Evolutionary conservation across 2,888 invertebrate genomes (phyloP).

Genomic region (Cantharis rustica): DNA sequence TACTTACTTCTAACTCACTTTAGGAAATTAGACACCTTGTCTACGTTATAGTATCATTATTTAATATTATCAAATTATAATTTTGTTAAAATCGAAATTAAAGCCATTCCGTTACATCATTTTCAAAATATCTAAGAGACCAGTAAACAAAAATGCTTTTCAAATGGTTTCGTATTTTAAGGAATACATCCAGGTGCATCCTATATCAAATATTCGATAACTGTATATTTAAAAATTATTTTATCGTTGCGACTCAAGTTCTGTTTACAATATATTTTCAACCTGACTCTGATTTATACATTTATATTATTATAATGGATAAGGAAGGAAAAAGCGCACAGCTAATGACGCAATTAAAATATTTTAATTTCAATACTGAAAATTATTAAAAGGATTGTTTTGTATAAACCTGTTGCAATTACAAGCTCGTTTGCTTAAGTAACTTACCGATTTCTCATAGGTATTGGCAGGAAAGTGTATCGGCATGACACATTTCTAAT

Average conservation of each 20-base stretch:
- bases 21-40: conserved; percentile 4
- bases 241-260: neutral
- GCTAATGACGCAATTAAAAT: neutral
- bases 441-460: neutral
- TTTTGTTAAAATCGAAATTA: too few relatives aligned
- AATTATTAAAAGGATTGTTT: neutral
- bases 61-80: neutral
- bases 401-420: neutral
- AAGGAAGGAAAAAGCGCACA: neutral
- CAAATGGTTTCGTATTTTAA: neutral
- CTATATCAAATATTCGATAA: neutral
- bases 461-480: neutral
- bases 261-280: neutral
- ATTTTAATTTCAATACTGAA: neutral
- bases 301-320: too few relatives aligned
- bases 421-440: neutral
- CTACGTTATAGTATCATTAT: neutral
- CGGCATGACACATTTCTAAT: conserved; percentile 4
- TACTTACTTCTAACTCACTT: conserved; percentile 22
- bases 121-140: neutral
- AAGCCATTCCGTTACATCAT: neutral
- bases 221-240: neutral
- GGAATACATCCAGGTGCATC: neutral
- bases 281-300: neutral
- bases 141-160: neutral